Base-by-base conservation (phyloP, 1,140 invertebrate genomes). In the Trypoxylus dichotomus region DNA sequence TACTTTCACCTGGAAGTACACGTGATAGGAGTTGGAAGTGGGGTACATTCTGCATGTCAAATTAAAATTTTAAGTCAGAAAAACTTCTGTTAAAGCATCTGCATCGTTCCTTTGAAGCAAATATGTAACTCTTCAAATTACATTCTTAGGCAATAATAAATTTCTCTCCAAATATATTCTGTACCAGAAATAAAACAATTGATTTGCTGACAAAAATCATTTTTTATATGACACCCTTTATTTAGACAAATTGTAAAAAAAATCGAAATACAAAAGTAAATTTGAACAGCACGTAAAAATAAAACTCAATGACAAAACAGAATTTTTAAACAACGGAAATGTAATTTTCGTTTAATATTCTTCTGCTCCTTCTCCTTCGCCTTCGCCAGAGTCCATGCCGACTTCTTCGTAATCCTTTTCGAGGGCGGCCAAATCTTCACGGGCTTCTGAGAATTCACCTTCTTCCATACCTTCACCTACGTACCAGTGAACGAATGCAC, bases 361-460 rank as follows among this genome's bases (percentile, higher is more conserved):
- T 81, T 84, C 83, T 19, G 79, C 82, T 43, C 82, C 90, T 82
- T 83, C 82, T 29, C 83, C 83, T 78, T 85, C 84, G 47, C 81
- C 84, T 77, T 82, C 83, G 77, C 81, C 81, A 41, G 82, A 83
- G 58, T 85, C 84, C 79, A 82, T 82, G 32, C 83, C 82, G 24
- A 93, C 91, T 82, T 92, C 90, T 84, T 91, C 90, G 82, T 91
- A 91, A 84, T 95, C 93, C 85, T 93, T 94, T 85, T 94, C 92
- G 0, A 94, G 87, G 19, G 93, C 93, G 10, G 94, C 94, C 83
- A 95, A 86, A 88, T 96, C 94, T 86, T 96, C 95, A 76, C 95
- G 91, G 5, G 95, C 94, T 82, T 96, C 95, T 3, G 90, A 91
- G 88, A 96, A 96, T 85, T 95, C 94, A 73, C 91, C 92, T 87